A percentile compares a stretch with the other conserved stretches of the same genome.
Conservation (phyloP, 1,140 invertebrate species). For the Stratiolaelaps scimitus region DNA sequence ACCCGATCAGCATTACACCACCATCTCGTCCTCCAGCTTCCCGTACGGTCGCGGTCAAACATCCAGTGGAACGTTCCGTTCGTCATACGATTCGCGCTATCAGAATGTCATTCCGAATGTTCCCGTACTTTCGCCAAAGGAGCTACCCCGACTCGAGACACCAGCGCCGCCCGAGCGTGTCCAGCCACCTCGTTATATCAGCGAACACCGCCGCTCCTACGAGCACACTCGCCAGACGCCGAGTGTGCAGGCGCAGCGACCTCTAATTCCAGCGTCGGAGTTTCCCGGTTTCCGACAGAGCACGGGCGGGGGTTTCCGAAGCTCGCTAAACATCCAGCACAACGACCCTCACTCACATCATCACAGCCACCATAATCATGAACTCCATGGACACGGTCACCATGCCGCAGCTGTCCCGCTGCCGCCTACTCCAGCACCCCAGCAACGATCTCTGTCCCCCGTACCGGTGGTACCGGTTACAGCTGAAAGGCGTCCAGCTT, state of each 20-base stretch:
- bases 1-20: constrained; percentile 18
- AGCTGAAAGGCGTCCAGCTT: neutral
- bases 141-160: neutral
- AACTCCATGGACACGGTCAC: neutral
- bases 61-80: neutral
- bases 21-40: neutral
- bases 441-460: neutral
- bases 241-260: neutral
- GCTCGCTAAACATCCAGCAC: constrained; percentile 8
- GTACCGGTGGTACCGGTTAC: constrained; percentile 18
- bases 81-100: constrained; percentile 16
- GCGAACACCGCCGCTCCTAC: constrained; percentile 19
- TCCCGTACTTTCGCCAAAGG: neutral
- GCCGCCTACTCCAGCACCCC: neutral
- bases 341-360: constrained; percentile 12
- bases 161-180: neutral
- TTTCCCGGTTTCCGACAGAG: constrained; percentile 23
- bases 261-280: constrained; percentile 20
- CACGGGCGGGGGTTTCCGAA: neutral
- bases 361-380: neutral
- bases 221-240: neutral
- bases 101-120: neutral
- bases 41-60: neutral
- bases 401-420: neutral
- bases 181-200: neutral